Evolutionary conservation across 1,140 invertebrate genomes (phyloP).

Genomic region (Megalonaias nervosa): DNA sequence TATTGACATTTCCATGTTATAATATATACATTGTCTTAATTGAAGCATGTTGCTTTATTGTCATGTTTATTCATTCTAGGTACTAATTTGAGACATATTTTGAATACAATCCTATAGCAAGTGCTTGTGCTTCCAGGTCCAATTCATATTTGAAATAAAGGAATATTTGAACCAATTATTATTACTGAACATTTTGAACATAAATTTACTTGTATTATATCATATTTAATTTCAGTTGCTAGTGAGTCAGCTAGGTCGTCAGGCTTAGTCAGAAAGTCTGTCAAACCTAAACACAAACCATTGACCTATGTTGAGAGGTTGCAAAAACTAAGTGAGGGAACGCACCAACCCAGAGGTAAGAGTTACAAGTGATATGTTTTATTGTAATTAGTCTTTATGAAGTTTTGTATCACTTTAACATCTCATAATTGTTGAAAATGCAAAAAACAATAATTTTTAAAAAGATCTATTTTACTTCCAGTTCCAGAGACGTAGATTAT

Average conservation of each 20-base stretch:
- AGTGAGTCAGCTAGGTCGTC: slow-evolving; percentile 21
- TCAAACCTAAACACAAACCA: slow-evolving; percentile 57
- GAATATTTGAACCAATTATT: background rate
- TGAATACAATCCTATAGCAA: too few species aligned
- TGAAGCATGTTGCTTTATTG: too few species aligned
- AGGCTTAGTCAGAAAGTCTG: slow-evolving; percentile 1
- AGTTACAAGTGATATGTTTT: background rate
- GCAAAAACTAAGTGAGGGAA: slow-evolving; percentile 54
- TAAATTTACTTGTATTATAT: background rate
- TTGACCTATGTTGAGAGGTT: slow-evolving; percentile 64
- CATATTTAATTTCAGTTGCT: slow-evolving; percentile 15
- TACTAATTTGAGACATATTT: too few species aligned
- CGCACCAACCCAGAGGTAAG: slow-evolving; percentile 40
- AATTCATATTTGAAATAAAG: too few species aligned
- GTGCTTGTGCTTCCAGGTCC: too few species aligned
- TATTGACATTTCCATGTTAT: too few species aligned
- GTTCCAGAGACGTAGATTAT: too few species aligned
- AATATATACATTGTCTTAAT: too few species aligned
- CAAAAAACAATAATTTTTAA: too few species aligned
- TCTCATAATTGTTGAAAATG: too few species aligned
- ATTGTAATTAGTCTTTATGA: background rate
- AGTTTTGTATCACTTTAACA: background rate
- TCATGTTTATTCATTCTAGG: too few species aligned
- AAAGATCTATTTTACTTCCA: too few species aligned
- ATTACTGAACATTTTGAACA: background rate